Percentiles rank a stretch among this genome's conserved stretches.
These are phyloP conservation scores for Ancistrus triradiatus DNA, from an alignment of 2,113 vertebrate species.

Conservation along the genomic window DNA sequence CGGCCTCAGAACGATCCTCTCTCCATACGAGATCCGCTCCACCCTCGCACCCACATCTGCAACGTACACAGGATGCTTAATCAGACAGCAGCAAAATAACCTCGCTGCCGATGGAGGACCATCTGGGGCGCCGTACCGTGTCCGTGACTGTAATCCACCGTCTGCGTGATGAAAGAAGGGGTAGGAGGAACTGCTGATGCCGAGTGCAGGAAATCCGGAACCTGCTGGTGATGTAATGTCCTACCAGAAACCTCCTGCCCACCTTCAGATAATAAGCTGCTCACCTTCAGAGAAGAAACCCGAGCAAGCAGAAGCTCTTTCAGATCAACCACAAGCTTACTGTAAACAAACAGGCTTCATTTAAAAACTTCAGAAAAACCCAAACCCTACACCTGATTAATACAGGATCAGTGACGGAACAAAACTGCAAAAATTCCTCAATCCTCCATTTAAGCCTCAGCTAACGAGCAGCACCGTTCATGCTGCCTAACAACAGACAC, in stretches of 20 bases:
- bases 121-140: constrained; percentile 70
- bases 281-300: constrained; percentile 44
- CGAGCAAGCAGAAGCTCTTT: too few relatives aligned
- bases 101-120: background rate
- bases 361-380: too few relatives aligned
- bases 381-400: too few relatives aligned
- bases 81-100: too few relatives aligned
- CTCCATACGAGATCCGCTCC: constrained; percentile 92
- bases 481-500: too few relatives aligned
- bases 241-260: constrained; percentile 43
- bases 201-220: constrained; percentile 43
- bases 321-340: too few relatives aligned
- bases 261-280: constrained; percentile 50
- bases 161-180: constrained; percentile 81
- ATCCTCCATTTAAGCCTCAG: too few relatives aligned
- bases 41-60: constrained; percentile 77
- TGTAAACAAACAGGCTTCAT: too few relatives aligned
- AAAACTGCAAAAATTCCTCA: too few relatives aligned
- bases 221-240: constrained; percentile 48
- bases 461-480: too few relatives aligned
- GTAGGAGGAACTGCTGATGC: constrained; percentile 62
- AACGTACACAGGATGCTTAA: background rate
- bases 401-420: too few relatives aligned
- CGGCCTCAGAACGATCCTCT: constrained; percentile 89
- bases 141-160: constrained; percentile 88